Percentiles rank a stretch among this genome's conserved stretches.
Evolutionary conservation across 1,140 invertebrate species (phyloP).

Genomic region (Cataglyphis hispanica): DNA sequence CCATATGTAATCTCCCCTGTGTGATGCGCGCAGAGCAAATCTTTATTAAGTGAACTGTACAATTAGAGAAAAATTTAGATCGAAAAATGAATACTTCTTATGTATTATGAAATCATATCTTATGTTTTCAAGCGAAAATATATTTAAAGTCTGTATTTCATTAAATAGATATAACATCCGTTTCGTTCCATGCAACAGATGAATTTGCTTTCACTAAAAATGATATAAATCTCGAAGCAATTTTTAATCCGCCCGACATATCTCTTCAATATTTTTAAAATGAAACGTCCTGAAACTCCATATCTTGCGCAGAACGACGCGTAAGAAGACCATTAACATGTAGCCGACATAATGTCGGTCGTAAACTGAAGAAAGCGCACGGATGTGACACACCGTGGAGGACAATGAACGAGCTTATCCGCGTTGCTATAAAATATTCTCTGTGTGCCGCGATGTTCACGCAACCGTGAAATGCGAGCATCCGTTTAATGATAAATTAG

Average conservation of each 20-base stretch:
- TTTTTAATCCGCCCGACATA: too few species aligned
- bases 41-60: conserved; percentile 39
- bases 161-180: neutral
- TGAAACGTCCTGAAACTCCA: neutral
- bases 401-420: conserved; percentile 58
- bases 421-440: conserved; percentile 57
- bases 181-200: neutral
- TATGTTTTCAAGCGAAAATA: neutral
- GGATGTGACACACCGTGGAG: neutral
- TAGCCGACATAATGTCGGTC: conserved; percentile 11
- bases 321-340: conserved; percentile 35
- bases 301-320: neutral
- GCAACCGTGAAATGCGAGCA: conserved; percentile 56
- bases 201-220: neutral
- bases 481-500: conserved; percentile 65
- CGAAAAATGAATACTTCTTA: neutral
- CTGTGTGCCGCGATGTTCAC: conserved; percentile 41
- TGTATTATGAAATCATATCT: neutral
- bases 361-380: conserved; percentile 22
- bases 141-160: neutral
- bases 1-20: conserved; percentile 56
- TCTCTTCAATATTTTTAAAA: conserved; percentile 11
- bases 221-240: neutral
- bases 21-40: conserved; percentile 6
- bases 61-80: neutral